These are phyloP conservation scores for Bufo bufo DNA, from an alignment of 2,113 vertebrate species.

Conservation along the genomic window DNA sequence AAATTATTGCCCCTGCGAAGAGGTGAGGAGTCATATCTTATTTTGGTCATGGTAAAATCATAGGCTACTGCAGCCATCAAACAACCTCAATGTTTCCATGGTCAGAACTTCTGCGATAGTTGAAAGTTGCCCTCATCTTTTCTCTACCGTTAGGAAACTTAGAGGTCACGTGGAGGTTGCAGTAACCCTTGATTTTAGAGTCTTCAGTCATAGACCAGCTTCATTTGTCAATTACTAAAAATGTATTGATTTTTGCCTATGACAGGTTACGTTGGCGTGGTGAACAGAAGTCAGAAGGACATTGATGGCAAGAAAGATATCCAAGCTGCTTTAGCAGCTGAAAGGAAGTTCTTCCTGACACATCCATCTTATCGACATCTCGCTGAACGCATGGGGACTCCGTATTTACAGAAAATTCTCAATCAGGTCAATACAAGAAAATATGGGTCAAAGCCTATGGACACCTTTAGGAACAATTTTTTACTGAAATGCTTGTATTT, in stretches of 20 bases:
- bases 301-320: slow-evolving; percentile 98
- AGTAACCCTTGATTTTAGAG: neutral
- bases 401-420: slow-evolving; percentile 92
- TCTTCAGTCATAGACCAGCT: neutral
- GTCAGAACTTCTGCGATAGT: neutral
- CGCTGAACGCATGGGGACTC: slow-evolving; percentile 98
- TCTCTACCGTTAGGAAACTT: neutral
- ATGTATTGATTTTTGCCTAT: neutral
- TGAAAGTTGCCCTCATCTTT: neutral
- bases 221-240: neutral
- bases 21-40: slow-evolving; percentile 70
- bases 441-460: neutral
- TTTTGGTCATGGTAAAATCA: neutral
- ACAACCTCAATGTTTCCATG: neutral
- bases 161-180: neutral
- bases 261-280: slow-evolving; percentile 94
- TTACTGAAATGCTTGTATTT: too few relatives aligned
- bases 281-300: slow-evolving; percentile 98
- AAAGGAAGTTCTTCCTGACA: slow-evolving; percentile 97
- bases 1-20: slow-evolving; percentile 93
- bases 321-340: slow-evolving; percentile 88
- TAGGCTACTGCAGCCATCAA: neutral
- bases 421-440: slow-evolving; percentile 84
- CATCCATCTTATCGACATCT: slow-evolving; percentile 93
- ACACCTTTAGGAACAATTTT: too few relatives aligned